Conservation (phyloP, 2,888 invertebrate species). For the Dimorphilus gyrociliatus region DNA sequence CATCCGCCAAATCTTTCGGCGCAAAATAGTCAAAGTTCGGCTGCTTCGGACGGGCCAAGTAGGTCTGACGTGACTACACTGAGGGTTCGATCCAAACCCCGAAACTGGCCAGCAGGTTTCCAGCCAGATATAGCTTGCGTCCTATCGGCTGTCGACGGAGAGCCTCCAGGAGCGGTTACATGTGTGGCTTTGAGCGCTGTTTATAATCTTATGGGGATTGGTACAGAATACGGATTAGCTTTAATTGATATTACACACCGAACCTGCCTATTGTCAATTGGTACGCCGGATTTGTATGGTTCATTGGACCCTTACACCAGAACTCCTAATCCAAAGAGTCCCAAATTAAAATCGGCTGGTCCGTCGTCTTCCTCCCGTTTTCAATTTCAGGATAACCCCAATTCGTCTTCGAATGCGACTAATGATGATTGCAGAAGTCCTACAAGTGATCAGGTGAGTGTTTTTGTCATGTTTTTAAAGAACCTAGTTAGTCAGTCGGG, state of each 20-base stretch:
- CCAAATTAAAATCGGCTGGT: conserved; percentile 42
- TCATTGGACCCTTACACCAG: conserved; percentile 68
- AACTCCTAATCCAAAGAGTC: conserved; percentile 58
- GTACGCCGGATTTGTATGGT: conserved; percentile 74
- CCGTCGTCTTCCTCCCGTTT: no score
- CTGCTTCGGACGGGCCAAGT: conserved; percentile 31
- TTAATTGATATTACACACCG: conserved; percentile 85
- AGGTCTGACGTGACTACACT: conserved; percentile 32
- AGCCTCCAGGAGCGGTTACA: conserved; percentile 64
- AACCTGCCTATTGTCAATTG: conserved; percentile 63
- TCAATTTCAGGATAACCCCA: conserved; percentile 2
- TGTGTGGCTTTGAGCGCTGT: conserved; percentile 84
- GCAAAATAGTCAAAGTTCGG: conserved; percentile 37
- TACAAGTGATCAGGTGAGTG: conserved; percentile 31
- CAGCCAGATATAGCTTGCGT: conserved; percentile 87
- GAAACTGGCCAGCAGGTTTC: conserved; percentile 80
- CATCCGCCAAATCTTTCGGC: conserved; percentile 39
- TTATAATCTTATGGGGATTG: conserved; percentile 91
- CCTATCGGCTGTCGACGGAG: conserved; percentile 59
- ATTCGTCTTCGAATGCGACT: conserved; percentile 9
- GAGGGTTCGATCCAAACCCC: conserved; percentile 53
- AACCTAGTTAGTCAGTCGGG: no score
- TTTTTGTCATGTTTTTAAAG: no score
- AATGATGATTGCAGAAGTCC: conserved; percentile 26
- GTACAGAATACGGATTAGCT: conserved; percentile 85